Conservation (phyloP, 1,140 invertebrate genomes). For the Drosophila fuyamai region DNA sequence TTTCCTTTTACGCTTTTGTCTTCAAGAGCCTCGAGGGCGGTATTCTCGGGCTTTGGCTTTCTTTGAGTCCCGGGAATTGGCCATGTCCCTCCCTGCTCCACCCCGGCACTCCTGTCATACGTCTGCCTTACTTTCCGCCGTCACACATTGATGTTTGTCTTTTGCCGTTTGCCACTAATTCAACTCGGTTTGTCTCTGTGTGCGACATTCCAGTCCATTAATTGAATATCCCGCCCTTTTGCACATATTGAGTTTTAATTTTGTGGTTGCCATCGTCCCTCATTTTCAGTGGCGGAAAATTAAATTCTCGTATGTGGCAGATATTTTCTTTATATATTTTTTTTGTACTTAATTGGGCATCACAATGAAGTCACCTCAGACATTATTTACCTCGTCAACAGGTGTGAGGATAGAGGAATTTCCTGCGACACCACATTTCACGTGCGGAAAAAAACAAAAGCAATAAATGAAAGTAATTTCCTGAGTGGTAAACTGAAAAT, state of each 20-base stretch:
- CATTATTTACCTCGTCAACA: constrained; percentile 24
- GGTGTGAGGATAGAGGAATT: constrained; percentile 34
- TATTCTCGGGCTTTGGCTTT: constrained; percentile 30
- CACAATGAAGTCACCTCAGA: constrained; percentile 20
- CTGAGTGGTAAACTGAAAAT: constrained; percentile 68
- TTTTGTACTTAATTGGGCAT: constrained; percentile 42
- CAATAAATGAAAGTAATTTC: constrained; percentile 74
- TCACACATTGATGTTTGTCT: constrained; percentile 57
- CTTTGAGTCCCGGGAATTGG: constrained; percentile 37
- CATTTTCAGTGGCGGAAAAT: constrained; percentile 9
- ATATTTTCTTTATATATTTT: constrained; percentile 32
- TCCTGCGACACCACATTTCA: neutral
- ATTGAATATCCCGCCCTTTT: constrained; percentile 57
- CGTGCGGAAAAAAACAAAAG: constrained; percentile 27
- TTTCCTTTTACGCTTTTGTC: constrained; percentile 40
- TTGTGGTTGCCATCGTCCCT: constrained; percentile 14
- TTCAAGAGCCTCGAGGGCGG: constrained; percentile 22
- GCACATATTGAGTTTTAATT: constrained; percentile 57
- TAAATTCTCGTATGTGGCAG: constrained; percentile 14
- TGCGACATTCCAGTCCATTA: constrained; percentile 69
- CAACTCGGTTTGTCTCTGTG: constrained; percentile 27
- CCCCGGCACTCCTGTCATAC: neutral
- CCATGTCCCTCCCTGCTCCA: neutral
- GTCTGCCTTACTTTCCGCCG: neutral
- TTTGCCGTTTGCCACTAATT: constrained; percentile 61